A percentile compares a stretch with the other conserved stretches of the same genome.
Conservation (phyloP, 2,113 vertebrate species). For the Cacatua alba region DNA sequence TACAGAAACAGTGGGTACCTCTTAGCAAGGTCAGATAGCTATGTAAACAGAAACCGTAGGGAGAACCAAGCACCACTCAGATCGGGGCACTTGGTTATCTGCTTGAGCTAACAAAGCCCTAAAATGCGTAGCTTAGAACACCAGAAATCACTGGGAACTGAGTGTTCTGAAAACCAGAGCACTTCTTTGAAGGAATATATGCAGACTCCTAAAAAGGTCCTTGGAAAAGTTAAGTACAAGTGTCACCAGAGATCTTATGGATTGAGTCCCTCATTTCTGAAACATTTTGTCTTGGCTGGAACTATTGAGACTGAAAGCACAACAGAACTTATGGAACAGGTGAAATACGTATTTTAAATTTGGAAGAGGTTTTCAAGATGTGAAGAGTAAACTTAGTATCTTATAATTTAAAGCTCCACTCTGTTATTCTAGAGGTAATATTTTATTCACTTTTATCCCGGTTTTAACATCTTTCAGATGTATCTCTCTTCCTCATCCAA, state of each 20-base stretch:
- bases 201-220: background rate
- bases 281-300: constrained; percentile 15
- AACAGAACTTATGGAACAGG: background rate
- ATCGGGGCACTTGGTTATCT: rapidly evolving
- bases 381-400: constrained; percentile 4
- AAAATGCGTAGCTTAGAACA: background rate
- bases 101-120: background rate
- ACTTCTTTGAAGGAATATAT: background rate
- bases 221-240: background rate
- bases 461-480: constrained; percentile 1
- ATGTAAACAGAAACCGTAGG: background rate
- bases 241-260: background rate
- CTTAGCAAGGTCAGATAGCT: background rate
- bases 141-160: background rate
- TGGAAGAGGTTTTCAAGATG: constrained; percentile 21
- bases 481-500: background rate
- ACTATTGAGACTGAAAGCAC: background rate
- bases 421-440: constrained; percentile 6
- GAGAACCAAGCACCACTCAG: background rate
- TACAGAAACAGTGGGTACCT: background rate
- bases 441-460: constrained; percentile 35
- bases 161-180: background rate
- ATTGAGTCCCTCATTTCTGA: background rate
- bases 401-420: constrained; percentile 9
- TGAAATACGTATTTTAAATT: background rate